Evolutionary conservation across 2,888 invertebrate species (phyloP).

Genomic region (Glaucopsyche alexis): DNA sequence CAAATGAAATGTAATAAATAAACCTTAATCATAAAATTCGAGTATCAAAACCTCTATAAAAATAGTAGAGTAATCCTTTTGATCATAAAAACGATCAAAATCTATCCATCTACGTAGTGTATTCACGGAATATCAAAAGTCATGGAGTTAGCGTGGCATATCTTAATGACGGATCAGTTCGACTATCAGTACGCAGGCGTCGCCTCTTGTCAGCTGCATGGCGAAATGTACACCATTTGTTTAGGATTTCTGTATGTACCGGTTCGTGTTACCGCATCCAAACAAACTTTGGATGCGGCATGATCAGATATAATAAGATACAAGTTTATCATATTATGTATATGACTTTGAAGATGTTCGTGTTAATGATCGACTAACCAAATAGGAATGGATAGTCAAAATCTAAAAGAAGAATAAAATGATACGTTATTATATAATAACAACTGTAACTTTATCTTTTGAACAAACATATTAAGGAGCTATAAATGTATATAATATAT

Average conservation of each 20-base stretch:
- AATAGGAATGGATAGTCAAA: too few species aligned
- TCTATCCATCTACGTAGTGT: neutral
- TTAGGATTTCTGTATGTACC: slow-evolving; percentile 24
- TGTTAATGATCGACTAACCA: too few species aligned
- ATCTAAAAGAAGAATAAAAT: too few species aligned
- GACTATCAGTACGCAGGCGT: slow-evolving; percentile 38
- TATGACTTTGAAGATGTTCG: neutral
- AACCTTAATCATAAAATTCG: too few species aligned
- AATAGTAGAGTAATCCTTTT: too few species aligned
- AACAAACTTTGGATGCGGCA: neutral
- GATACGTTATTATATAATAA: too few species aligned
- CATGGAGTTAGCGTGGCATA: slow-evolving; percentile 30
- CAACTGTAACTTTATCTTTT: too few species aligned
- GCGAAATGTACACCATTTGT: slow-evolving; percentile 32
- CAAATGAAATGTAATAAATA: too few species aligned
- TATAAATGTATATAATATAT: too few species aligned
- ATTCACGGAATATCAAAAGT: slow-evolving; percentile 28
- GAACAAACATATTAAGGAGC: too few species aligned
- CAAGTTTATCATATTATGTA: neutral
- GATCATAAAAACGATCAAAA: neutral
- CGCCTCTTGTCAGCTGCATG: slow-evolving; percentile 38
- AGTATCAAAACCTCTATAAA: neutral
- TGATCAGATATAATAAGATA: neutral
- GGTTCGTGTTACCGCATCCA: neutral
- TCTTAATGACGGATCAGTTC: slow-evolving; percentile 41